Percentiles rank a stretch among this genome's conserved stretches.
Evolutionary conservation across 2,113 vertebrate genomes (phyloP).

Genomic region (Lycaon pictus): DNA sequence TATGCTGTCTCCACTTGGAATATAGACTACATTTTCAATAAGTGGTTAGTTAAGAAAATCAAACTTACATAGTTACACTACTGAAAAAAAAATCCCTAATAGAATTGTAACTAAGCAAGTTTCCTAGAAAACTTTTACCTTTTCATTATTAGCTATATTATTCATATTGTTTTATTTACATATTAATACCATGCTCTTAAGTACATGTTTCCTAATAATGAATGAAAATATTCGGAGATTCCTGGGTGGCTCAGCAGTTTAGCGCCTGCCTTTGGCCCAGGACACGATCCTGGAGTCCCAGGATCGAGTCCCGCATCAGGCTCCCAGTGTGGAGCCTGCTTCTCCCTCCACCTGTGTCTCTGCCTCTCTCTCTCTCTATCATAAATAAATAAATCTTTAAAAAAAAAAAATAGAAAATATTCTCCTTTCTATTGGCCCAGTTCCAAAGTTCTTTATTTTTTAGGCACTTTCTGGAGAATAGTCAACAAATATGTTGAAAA

Average conservation of each 20-base stretch:
- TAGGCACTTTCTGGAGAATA: background rate
- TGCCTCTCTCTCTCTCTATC: too few species aligned
- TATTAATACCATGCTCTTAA: background rate
- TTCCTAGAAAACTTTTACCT: background rate
- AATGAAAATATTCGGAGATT: background rate
- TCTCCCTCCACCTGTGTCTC: too few species aligned
- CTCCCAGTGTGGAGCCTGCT: too few species aligned
- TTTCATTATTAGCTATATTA: background rate
- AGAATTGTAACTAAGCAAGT: background rate
- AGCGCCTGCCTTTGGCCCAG: too few species aligned
- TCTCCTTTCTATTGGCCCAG: background rate
- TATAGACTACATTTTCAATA: background rate
- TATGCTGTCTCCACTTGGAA: slow-evolving; percentile 2
- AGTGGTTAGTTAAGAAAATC: background rate
- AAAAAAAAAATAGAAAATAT: slow-evolving; percentile 57
- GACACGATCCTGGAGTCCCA: too few species aligned
- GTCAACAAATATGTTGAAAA: background rate
- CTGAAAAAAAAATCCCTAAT: background rate
- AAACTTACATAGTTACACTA: background rate
- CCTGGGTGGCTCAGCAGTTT: too few species aligned
- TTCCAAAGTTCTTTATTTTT: background rate
- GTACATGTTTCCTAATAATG: background rate
- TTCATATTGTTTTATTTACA: background rate
- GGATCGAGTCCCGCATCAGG: too few species aligned
- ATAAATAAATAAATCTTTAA: background rate